Percentiles rank a stretch among this genome's conserved stretches.
phyloP scores from a whole-genome alignment of 2,797 vertebrate species.

The Characodon lateralis region DNA sequence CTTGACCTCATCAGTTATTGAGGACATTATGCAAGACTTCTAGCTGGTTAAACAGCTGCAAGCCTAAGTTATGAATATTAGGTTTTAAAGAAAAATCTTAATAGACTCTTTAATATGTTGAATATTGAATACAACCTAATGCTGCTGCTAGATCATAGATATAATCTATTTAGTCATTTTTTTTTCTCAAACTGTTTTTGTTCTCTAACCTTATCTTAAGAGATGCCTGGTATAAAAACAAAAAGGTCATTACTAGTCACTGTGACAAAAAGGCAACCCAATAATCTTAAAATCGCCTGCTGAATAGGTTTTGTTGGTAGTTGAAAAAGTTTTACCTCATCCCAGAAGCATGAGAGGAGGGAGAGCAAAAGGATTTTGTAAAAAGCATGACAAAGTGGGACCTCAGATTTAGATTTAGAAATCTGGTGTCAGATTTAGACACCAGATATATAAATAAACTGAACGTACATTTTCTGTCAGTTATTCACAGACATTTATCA shows the following conservation, averaged over 20 bases:
- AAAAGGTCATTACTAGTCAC: conserved; percentile 29
- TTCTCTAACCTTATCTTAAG: background rate
- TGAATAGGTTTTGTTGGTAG: background rate
- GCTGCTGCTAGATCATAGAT: background rate
- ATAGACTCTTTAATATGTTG: background rate
- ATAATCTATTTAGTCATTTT: background rate
- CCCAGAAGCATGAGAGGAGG: conserved; percentile 2
- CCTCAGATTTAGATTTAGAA: no score
- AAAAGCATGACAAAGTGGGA: conserved; percentile 20
- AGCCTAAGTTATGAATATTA: background rate
- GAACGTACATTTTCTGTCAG: background rate
- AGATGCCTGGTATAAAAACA: conserved; percentile 21
- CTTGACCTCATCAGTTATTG: conserved; percentile 42
- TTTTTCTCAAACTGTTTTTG: conserved; percentile 44
- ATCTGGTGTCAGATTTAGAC: conserved; percentile 33
- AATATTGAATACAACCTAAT: background rate
- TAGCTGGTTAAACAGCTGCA: background rate
- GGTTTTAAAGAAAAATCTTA: background rate
- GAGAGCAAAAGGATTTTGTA: background rate
- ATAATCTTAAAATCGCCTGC: background rate
- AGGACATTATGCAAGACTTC: background rate
- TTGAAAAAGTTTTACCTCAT: conserved; percentile 45
- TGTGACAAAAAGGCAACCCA: conserved; percentile 51
- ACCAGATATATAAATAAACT: conserved; percentile 12
- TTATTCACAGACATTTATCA: background rate